Conservation (phyloP, 1,140 invertebrate species). For the Penaeus indicus region DNA sequence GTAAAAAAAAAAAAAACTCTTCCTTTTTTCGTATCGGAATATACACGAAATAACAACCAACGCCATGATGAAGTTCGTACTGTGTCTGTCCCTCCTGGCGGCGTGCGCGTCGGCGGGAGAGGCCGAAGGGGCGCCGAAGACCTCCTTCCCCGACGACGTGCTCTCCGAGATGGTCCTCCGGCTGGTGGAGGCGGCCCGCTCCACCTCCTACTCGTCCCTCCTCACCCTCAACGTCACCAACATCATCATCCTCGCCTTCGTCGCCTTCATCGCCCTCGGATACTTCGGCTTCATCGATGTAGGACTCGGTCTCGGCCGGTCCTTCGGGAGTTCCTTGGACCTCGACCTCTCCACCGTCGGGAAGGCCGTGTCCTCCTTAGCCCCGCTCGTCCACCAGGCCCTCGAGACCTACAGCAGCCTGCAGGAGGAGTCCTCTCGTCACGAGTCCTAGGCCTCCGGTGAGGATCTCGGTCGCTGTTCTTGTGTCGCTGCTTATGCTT, state of each 20-base stretch:
- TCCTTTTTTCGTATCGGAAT: too few relatives aligned
- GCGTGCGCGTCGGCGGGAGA: too few relatives aligned
- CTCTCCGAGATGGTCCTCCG: background rate
- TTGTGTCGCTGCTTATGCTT: too few relatives aligned
- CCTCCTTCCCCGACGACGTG: too few relatives aligned
- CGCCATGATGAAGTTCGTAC: too few relatives aligned
- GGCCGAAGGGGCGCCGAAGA: too few relatives aligned
- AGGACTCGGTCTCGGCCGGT: background rate
- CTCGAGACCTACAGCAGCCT: constrained; percentile 8
- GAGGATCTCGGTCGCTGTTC: background rate
- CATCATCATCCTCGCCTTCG: constrained; percentile 23
- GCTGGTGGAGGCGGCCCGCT: constrained; percentile 1
- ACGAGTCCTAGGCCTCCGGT: background rate
- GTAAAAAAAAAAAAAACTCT: too few relatives aligned
- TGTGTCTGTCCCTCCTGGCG: too few relatives aligned
- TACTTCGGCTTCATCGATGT: constrained; percentile 18
- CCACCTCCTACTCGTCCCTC: constrained; percentile 24
- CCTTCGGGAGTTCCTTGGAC: background rate
- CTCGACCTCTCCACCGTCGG: background rate
- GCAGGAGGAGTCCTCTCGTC: background rate
- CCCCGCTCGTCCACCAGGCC: constrained; percentile 16
- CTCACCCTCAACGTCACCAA: constrained; percentile 39
- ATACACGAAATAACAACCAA: too few relatives aligned
- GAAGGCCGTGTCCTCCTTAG: background rate
- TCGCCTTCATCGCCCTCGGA: constrained; percentile 3